These are phyloP conservation scores for Ruditapes philippinarum DNA, from an alignment of 1,140 invertebrate genomes.

Conservation along the genomic window DNA sequence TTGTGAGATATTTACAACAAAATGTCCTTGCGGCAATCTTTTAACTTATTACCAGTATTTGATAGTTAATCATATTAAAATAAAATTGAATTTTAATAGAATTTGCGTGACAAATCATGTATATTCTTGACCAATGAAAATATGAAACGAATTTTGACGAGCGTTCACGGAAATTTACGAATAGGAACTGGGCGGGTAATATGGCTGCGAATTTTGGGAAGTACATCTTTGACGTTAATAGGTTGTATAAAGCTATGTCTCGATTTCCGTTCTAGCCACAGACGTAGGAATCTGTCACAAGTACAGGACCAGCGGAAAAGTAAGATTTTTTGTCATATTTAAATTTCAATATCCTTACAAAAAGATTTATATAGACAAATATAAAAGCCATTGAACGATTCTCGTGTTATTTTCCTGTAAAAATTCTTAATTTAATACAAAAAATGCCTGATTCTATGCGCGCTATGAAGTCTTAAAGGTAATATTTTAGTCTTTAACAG, in stretches of 20 bases:
- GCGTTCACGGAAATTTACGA: conserved; percentile 1
- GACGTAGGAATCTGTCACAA: conserved; percentile 40
- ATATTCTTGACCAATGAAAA: not conserved
- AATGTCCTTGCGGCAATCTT: not conserved
- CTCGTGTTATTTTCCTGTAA: too few relatives aligned
- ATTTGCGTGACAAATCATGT: not conserved
- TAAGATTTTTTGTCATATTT: too few relatives aligned
- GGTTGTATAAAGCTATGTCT: conserved; percentile 4
- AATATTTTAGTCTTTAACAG: too few relatives aligned
- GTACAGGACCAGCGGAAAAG: not conserved
- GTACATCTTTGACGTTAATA: conserved; percentile 12
- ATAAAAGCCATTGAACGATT: too few relatives aligned
- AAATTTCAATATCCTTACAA: too few relatives aligned
- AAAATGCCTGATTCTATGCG: too few relatives aligned
- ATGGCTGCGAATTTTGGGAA: not conserved
- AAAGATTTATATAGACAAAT: too few relatives aligned
- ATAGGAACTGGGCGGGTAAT: not conserved
- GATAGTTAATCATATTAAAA: not conserved
- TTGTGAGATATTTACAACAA: too few relatives aligned
- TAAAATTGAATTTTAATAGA: not conserved
- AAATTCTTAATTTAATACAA: too few relatives aligned
- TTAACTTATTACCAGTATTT: not conserved
- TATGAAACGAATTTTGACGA: not conserved
- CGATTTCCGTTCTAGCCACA: conserved; percentile 6
- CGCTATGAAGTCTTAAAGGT: too few relatives aligned